Conservation (phyloP, 2,797 vertebrate genomes). For the Platalea minor region DNA sequence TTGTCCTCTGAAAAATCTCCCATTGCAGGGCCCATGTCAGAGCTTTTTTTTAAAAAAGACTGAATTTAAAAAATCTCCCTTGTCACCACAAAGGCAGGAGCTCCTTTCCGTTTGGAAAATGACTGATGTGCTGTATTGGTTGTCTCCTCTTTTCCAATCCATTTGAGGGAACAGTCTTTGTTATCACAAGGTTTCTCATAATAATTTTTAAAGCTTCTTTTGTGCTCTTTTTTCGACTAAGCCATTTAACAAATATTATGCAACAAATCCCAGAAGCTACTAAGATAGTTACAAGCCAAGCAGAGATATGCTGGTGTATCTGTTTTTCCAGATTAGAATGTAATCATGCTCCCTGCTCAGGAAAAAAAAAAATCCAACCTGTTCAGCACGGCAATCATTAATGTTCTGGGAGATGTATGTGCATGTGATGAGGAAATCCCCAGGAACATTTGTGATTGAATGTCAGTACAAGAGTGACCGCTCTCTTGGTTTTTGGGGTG, state of each 20-base stretch:
- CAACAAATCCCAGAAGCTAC: not conserved
- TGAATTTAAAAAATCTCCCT: not conserved
- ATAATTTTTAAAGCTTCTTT: not conserved
- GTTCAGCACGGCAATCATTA: not conserved
- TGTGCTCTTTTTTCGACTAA: not conserved
- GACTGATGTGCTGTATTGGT: not conserved
- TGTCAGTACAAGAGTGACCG: not conserved
- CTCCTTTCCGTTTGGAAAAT: not conserved
- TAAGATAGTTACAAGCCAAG: not conserved
- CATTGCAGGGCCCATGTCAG: not conserved
- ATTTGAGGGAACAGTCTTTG: not conserved
- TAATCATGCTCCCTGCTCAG: constrained; percentile 6
- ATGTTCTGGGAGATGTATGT: not conserved
- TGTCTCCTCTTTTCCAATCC: not conserved
- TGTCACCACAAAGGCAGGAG: not conserved
- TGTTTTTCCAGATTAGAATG: constrained; percentile 19
- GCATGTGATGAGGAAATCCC: not conserved
- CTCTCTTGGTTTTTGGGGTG: not conserved
- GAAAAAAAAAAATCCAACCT: not conserved
- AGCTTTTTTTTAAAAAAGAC: not conserved
- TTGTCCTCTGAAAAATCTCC: not conserved
- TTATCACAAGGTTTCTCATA: not conserved
- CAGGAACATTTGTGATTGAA: not conserved
- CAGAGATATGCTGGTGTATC: not conserved
- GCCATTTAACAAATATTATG: not conserved